Evolutionary conservation across 2,888 invertebrate species (phyloP).

Genomic region (Gastrophysa polygoni): DNA sequence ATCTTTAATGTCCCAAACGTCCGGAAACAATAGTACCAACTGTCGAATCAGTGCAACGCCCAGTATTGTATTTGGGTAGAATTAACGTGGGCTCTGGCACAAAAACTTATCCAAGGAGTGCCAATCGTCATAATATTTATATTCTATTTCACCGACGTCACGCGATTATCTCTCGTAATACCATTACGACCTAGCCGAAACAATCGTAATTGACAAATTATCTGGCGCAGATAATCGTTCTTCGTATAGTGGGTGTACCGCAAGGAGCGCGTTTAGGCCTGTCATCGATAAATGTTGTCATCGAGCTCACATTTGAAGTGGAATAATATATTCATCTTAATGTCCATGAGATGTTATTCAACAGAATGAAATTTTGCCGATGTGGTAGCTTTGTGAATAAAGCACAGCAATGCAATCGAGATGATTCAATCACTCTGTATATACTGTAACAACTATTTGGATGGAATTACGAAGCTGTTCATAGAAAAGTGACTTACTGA

Average conservation of each 20-base stretch:
- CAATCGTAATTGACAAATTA: background rate
- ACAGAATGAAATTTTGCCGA: too few species aligned
- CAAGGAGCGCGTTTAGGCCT: background rate
- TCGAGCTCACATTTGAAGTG: too few species aligned
- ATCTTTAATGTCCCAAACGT: background rate
- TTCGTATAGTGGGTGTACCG: background rate
- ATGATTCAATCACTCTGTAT: too few species aligned
- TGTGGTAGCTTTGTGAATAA: too few species aligned
- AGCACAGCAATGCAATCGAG: too few species aligned
- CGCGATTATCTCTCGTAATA: constrained; percentile 5
- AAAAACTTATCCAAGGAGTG: constrained; percentile 28
- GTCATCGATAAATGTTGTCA: background rate
- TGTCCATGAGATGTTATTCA: too few species aligned
- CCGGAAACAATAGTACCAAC: constrained; percentile 11
- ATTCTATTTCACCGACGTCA: too few species aligned
- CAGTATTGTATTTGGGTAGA: constrained; percentile 29
- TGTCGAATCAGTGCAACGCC: constrained; percentile 29
- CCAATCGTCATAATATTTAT: constrained; percentile 23
- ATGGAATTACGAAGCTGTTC: too few species aligned
- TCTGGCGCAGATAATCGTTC: background rate
- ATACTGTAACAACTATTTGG: too few species aligned
- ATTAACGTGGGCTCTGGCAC: constrained; percentile 31
- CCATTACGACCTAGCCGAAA: background rate
- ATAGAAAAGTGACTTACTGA: too few species aligned
- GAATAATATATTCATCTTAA: too few species aligned